Percentiles rank a stretch among this genome's conserved stretches.
Evolutionary conservation across 2,888 invertebrate species (phyloP).

Genomic region (Archips crataeganus): DNA sequence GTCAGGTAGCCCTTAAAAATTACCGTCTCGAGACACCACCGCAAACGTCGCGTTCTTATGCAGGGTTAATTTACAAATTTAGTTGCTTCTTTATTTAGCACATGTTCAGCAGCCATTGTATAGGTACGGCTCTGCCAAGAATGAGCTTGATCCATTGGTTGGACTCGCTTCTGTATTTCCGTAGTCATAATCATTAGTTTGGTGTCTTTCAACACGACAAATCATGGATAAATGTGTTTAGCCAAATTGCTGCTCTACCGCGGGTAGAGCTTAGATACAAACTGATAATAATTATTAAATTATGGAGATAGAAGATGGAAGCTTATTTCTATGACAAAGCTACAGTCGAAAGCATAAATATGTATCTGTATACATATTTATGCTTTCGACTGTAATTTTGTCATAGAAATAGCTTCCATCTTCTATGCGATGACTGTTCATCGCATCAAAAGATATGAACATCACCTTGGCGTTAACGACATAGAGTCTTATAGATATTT

Average conservation of each 20-base stretch:
- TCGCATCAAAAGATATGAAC: too few species aligned
- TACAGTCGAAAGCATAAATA: too few species aligned
- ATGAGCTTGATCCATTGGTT: constrained; percentile 1
- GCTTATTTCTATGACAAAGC: background rate
- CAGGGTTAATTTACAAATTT: background rate
- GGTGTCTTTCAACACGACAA: background rate
- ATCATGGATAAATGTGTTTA: background rate
- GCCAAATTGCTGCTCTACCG: background rate
- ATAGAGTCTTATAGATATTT: background rate
- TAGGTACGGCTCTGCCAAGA: background rate
- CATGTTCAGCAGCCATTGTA: background rate
- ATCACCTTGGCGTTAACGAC: too few species aligned
- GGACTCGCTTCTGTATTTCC: constrained; percentile 7
- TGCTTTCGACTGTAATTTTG: too few species aligned
- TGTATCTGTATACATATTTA: too few species aligned
- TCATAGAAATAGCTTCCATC: too few species aligned
- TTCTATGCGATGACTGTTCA: too few species aligned
- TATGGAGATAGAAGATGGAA: background rate
- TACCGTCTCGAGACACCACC: too few species aligned
- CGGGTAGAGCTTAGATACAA: background rate
- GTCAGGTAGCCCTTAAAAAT: background rate
- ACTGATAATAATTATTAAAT: too few species aligned
- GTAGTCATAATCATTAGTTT: background rate
- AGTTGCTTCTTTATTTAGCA: background rate
- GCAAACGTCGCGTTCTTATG: too few species aligned